Base-by-base conservation (phyloP, 2,888 invertebrate species). In the Xanthorhoe designata region DNA sequence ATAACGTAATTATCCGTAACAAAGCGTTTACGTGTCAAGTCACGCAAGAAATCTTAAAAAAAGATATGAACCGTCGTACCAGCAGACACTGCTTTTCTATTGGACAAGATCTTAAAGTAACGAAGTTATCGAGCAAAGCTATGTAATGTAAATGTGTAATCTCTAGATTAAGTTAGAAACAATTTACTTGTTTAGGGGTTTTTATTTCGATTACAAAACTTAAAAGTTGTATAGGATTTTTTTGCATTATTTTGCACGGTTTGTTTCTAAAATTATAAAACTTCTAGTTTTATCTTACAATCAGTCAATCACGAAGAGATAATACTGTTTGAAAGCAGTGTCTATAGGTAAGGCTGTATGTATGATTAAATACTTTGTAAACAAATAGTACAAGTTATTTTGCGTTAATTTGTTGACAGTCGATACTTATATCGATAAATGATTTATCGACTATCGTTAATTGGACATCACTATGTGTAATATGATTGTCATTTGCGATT, bases 1-100 rank as follows among this genome's bases (percentile, higher is more conserved):
- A 80, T 78, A 66, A 75, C 73, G 76, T 78, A 80, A 81, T 80
- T 78, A 73, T 68, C 68, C 75, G 69, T 76, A 69, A 67, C 78
- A 75, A 70, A 68, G 74, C 74, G 69, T 69, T 62, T 65, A 70
- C 64, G 56, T 68, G 57, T 66, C 57, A 49, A 62, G 66, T 69
- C 73, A 73, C 71, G 57, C 51, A 75, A 75, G 59, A 74, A 72
- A 68, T 71, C 66, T 71, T 72, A 54, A 56, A 56, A 67, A 66
- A 50, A 63, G 54, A 58, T 73, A 69, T 69, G 64, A 59, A 65
- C 56, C 17, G 51, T 69, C 73, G 75, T 69, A 70, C 73, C 69
- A 69, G 64, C 70, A 53, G 32, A 53, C n/a, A 32, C 71, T 55
- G 51, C n/a, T 6, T 3, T 42, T 13, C 13, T 42, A 42, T 42